Base-by-base conservation (phyloP, 1,140 invertebrate species). In the Cherax destructor region DNA sequence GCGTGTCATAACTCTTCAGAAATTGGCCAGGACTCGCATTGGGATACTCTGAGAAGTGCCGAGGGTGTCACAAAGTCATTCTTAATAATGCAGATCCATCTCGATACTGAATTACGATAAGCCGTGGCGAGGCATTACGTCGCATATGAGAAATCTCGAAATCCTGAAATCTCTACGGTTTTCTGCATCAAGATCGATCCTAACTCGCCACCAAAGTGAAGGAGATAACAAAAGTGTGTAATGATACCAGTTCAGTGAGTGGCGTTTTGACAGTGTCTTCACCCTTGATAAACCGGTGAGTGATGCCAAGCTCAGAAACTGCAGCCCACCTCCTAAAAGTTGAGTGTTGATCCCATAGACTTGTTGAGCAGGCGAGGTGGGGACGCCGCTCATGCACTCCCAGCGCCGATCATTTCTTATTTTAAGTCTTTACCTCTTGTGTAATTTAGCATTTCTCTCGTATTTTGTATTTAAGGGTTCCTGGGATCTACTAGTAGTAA, bases 341-440 rank as follows among this genome's bases (percentile, higher is more conserved):
- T 88, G 83, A 59, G 88, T 91, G 83, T 79, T 61, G 18, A 77
- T 47, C 61, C 88, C 88, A 83, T 91, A 91, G 88, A 69, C 6
- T 18, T 21, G 16, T 24, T 4, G n/a, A 13, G n/a, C 4, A 21
- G 72, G 9, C 59, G 52, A 50, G 30, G 49, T 47, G 74, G 86
- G 77, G n/a, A 56, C 56, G 16, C 47, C 72, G 76, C 74, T 56
- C 83, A 30, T 72, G 52, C 16, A 47, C 72, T 78, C n/a, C 21
- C 21, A 30, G 50, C 88, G 49, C 83, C 76, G 81, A 85, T 83
- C 10, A 50, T 76, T 74, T 78, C 50, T 52, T 78, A n/a, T 78
- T 77, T 74, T 74, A 5, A 74, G 69, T 24, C n/a, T 74, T 72
- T 85, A 7, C 69, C 49, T 24, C 74, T 11, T 50, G 41, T 50